Conservation (phyloP, 2,113 vertebrate genomes). For the Datnioides undecimradiatus region DNA sequence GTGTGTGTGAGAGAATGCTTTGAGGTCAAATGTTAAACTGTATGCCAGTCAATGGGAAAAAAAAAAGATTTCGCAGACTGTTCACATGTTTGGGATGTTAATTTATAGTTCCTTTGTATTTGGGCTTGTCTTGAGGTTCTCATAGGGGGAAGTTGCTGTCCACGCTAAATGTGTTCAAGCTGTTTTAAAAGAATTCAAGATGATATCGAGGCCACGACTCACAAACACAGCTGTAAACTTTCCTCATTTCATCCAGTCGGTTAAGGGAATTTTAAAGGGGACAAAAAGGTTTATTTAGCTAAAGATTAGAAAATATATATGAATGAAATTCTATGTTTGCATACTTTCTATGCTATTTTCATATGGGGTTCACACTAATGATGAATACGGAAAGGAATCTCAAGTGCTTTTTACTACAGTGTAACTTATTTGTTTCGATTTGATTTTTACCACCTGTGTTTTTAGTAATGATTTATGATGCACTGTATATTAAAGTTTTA, state of each 20-base stretch:
- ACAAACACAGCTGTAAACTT: conserved; percentile 55
- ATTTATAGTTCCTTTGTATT: conserved; percentile 77
- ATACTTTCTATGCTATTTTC: conserved; percentile 88
- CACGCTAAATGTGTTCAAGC: conserved; percentile 43
- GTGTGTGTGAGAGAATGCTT: conserved; percentile 23
- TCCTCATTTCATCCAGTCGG: conserved; percentile 68
- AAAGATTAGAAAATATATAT: conserved; percentile 77
- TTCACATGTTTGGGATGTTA: conserved; percentile 73
- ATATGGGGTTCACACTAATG: conserved; percentile 85
- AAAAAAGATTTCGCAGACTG: conserved; percentile 67
- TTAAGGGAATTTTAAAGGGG: conserved; percentile 75
- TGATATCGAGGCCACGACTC: conserved; percentile 54
- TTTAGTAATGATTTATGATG: conserved; percentile 80
- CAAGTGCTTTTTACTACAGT: conserved; percentile 86
- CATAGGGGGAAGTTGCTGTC: conserved; percentile 43
- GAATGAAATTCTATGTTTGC: conserved; percentile 79
- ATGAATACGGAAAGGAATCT: conserved; percentile 77
- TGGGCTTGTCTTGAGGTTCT: conserved; percentile 59
- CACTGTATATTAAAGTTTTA: conserved; percentile 84
- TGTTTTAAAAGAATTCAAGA: conserved; percentile 29
- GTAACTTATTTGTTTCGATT: conserved; percentile 86
- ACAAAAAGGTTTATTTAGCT: conserved; percentile 79
- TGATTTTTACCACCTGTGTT: conserved; percentile 83
- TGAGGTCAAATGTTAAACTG: conserved; percentile 54
- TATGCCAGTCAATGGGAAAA: conserved; percentile 7